Conservation (phyloP, 2,888 invertebrate species). For the Byasa hedistus region DNA sequence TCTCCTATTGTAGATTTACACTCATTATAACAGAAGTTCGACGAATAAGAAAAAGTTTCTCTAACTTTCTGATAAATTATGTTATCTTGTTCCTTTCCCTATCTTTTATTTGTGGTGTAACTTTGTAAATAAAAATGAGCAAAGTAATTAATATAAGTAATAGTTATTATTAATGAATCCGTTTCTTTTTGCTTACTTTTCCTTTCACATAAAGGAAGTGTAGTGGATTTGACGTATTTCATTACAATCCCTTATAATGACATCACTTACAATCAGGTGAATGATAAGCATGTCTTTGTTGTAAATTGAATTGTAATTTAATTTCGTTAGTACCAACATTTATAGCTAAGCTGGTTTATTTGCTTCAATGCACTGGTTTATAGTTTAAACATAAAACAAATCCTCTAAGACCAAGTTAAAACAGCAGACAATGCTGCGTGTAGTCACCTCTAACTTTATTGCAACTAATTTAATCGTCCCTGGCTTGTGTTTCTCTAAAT, state of each 20-base stretch:
- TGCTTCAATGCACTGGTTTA: not conserved
- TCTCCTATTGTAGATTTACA: slow-evolving; percentile 5
- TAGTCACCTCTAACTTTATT: not conserved
- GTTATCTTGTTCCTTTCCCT: not conserved
- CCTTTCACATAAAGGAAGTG: too few species aligned
- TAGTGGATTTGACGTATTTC: too few species aligned
- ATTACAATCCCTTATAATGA: too few species aligned
- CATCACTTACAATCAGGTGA: too few species aligned
- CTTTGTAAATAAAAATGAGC: not conserved
- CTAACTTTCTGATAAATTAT: not conserved
- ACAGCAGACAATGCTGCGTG: slow-evolving; percentile 3
- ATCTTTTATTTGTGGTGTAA: not conserved
- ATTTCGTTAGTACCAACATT: not conserved
- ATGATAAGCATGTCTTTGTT: not conserved
- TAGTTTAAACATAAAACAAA: not conserved
- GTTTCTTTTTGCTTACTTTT: not conserved
- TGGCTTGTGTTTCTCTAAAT: slow-evolving; percentile 9
- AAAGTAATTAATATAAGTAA: not conserved
- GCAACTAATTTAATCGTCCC: slow-evolving; percentile 2
- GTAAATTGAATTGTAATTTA: not conserved
- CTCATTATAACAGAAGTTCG: slow-evolving; percentile 6
- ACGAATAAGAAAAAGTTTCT: slow-evolving; percentile 2
- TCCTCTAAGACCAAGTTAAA: not conserved
- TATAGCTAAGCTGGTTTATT: not conserved
- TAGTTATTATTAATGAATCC: not conserved